These are phyloP conservation scores for Circaetus cinerascens DNA, from an alignment of 2,113 vertebrate genomes.

Conservation along the genomic window DNA sequence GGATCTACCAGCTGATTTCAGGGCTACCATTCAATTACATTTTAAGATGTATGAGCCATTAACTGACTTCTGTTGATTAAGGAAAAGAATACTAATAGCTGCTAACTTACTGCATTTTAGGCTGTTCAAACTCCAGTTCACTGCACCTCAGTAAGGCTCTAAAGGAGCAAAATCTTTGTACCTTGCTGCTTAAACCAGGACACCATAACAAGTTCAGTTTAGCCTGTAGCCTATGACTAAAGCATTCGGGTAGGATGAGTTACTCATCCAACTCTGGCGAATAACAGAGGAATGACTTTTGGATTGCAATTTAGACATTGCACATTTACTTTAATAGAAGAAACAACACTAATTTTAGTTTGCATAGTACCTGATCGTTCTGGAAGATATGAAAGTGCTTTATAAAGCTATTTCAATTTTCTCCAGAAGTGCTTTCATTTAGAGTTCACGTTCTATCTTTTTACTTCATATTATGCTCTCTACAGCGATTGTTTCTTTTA, in stretches of 20 bases:
- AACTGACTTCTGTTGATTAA: not conserved
- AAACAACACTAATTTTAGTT: not conserved
- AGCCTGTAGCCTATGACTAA: not conserved
- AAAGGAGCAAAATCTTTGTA: not conserved
- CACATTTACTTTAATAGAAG: not conserved
- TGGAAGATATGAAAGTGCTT: not conserved
- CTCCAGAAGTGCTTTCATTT: not conserved
- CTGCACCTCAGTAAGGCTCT: not conserved
- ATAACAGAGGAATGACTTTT: not conserved
- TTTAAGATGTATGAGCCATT: not conserved
- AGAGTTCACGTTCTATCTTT: not conserved
- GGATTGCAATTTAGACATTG: not conserved
- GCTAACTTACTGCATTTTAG: not conserved
- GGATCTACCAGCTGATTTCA: not conserved
- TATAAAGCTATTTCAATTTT: not conserved
- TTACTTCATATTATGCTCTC: not conserved
- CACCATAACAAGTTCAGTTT: not conserved
- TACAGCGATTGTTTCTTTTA: not conserved
- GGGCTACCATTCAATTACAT: not conserved
- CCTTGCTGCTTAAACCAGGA: not conserved
- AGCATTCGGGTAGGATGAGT: rapidly evolving
- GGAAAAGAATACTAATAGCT: not conserved
- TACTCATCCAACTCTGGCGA: not conserved
- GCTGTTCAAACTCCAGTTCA: not conserved
- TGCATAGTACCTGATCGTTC: not conserved